These are phyloP conservation scores for Sturnus vulgaris DNA, from an alignment of 2,113 vertebrate species.

Conservation along the genomic window DNA sequence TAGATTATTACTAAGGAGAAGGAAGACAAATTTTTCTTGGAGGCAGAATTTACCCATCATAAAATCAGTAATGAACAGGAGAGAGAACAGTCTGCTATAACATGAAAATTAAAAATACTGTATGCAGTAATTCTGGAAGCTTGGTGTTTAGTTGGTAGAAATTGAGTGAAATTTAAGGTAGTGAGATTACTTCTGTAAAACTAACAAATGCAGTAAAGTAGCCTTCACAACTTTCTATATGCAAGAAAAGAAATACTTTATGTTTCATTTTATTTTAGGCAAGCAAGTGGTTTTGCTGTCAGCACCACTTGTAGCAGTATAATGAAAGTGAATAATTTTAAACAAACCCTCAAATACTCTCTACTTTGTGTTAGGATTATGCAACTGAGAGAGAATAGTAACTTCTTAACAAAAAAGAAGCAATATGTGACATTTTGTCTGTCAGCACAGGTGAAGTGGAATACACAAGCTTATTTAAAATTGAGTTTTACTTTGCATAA, in stretches of 20 bases:
- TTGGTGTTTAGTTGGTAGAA: neutral
- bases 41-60: neutral
- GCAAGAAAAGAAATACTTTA: constrained; percentile 47
- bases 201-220: constrained; percentile 21
- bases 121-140: neutral
- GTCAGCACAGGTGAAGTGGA: constrained; percentile 68
- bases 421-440: constrained; percentile 69
- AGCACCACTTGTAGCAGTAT: constrained; percentile 66
- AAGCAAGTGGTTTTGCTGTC: constrained; percentile 69
- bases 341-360: constrained; percentile 65
- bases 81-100: neutral
- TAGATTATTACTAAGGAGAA: neutral
- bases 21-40: neutral
- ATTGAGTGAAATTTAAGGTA: neutral
- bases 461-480: constrained; percentile 57
- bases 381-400: constrained; percentile 48
- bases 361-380: constrained; percentile 73
- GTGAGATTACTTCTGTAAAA: neutral
- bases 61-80: neutral
- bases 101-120: neutral
- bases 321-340: constrained; percentile 73
- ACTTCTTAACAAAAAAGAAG: constrained; percentile 32
- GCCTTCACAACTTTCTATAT: constrained; percentile 17
- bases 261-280: constrained; percentile 66
- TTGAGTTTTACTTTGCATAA: neutral